phyloP scores from a whole-genome alignment of 2,113 vertebrate species.

The Chlorodrepanis virens region DNA sequence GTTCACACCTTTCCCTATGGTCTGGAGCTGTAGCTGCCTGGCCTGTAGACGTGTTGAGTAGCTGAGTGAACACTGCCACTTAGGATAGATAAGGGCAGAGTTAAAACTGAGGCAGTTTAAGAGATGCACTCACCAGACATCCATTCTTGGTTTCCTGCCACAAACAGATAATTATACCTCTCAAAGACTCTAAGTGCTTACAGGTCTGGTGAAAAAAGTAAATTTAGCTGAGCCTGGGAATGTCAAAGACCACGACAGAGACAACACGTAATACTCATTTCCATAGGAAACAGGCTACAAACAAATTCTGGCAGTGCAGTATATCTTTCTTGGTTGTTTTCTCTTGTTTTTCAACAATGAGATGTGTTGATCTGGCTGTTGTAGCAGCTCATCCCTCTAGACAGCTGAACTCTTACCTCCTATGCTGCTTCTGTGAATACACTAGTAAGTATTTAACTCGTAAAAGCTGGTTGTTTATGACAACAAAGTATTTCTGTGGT shows the following conservation, averaged over 20 bases:
- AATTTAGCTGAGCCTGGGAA: not conserved
- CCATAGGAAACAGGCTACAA: not conserved
- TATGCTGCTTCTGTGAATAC: slow-evolving; percentile 88
- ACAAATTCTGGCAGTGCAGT: not conserved
- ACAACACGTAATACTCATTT: not conserved
- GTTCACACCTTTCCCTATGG: not conserved
- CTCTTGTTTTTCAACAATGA: not conserved
- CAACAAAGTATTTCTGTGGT: slow-evolving; percentile 95
- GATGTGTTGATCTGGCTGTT: not conserved
- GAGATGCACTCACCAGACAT: not conserved
- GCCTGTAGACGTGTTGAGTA: not conserved
- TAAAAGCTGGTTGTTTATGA: slow-evolving; percentile 95
- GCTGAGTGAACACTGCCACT: not conserved
- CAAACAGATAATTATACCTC: not conserved
- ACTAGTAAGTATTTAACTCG: slow-evolving; percentile 93
- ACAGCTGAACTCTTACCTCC: slow-evolving; percentile 76
- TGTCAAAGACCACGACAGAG: not conserved
- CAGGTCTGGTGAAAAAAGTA: not conserved
- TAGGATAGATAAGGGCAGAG: not conserved
- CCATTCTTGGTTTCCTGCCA: not conserved
- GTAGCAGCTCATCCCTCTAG: not conserved
- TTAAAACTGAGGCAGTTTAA: not conserved
- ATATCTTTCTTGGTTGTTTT: not conserved
- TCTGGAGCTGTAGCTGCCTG: not conserved
- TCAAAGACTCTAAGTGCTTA: not conserved